Percentiles rank a stretch among this genome's conserved stretches.
Evolutionary conservation across 2,888 invertebrate species (phyloP).

Genomic region (Druceiella hillmani): DNA sequence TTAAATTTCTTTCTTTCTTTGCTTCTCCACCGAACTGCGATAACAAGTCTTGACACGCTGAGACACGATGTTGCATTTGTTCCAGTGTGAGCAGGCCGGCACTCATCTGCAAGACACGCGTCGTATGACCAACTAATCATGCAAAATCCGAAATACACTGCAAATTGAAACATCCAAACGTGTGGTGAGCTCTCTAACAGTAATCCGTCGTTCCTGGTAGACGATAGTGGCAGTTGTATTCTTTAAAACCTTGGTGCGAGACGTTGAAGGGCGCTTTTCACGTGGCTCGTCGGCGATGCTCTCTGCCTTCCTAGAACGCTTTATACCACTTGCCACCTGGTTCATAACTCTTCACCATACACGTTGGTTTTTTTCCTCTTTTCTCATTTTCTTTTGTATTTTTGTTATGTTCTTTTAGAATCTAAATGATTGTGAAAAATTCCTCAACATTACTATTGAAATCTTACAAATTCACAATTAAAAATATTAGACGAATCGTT

Average conservation of each 20-base stretch:
- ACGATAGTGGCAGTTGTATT: slow-evolving; percentile 1
- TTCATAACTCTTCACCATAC: too few relatives aligned
- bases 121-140: too few relatives aligned
- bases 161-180: neutral
- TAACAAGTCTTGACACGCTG: neutral
- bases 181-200: neutral
- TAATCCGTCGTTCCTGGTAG: neutral
- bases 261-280: neutral
- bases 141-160: neutral
- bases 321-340: too few relatives aligned
- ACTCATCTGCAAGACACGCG: slow-evolving; percentile 1
- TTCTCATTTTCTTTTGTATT: too few relatives aligned
- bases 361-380: too few relatives aligned
- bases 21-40: slow-evolving; percentile 1
- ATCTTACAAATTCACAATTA: too few relatives aligned
- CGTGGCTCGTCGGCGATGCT: too few relatives aligned
- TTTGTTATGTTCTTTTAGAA: too few relatives aligned
- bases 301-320: too few relatives aligned
- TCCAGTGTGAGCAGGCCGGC: slow-evolving; percentile 1
- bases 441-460: too few relatives aligned
- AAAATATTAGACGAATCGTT: too few relatives aligned
- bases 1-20: neutral
- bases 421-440: too few relatives aligned
- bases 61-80: neutral
- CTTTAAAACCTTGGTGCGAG: neutral